A percentile compares a stretch with the other conserved stretches of the same genome.
Conservation (phyloP, 2,113 vertebrate genomes). For the Leiothrix lutea region DNA sequence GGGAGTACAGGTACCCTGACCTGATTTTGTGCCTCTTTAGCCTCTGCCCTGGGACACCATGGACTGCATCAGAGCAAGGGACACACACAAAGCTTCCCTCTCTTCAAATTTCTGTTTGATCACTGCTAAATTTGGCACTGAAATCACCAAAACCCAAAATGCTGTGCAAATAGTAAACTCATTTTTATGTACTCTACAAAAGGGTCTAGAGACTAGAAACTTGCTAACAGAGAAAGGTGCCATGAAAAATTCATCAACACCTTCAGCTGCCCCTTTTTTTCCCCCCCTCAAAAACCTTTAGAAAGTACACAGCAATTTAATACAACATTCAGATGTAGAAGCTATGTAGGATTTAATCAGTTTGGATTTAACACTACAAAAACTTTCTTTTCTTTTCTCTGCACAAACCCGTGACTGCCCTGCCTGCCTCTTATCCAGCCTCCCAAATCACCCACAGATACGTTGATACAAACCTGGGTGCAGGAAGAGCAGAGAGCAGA, state of each 20-base stretch:
- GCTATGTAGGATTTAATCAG: not conserved
- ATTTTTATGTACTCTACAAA: not conserved
- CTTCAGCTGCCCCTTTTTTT: not conserved
- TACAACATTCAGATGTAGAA: not conserved
- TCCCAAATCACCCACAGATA: not conserved
- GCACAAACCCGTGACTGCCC: not conserved
- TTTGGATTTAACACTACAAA: not conserved
- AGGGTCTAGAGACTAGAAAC: not conserved
- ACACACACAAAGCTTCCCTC: not conserved
- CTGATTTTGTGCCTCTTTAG: not conserved
- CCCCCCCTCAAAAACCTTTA: not conserved
- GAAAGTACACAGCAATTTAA: not conserved
- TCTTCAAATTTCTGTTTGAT: not conserved
- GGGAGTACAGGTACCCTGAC: not conserved
- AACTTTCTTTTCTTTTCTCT: not conserved
- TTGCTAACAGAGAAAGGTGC: not conserved
- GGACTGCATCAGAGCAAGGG: not conserved
- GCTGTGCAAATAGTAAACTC: not conserved
- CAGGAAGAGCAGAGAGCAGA: not conserved
- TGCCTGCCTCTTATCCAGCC: not conserved
- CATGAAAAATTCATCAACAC: not conserved
- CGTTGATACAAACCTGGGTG: not conserved
- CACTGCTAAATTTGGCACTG: not conserved
- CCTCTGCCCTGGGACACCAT: not conserved
- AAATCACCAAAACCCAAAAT: not conserved